phyloP scores from a whole-genome alignment of 2,113 vertebrate genomes.

The Electrona antarctica region DNA sequence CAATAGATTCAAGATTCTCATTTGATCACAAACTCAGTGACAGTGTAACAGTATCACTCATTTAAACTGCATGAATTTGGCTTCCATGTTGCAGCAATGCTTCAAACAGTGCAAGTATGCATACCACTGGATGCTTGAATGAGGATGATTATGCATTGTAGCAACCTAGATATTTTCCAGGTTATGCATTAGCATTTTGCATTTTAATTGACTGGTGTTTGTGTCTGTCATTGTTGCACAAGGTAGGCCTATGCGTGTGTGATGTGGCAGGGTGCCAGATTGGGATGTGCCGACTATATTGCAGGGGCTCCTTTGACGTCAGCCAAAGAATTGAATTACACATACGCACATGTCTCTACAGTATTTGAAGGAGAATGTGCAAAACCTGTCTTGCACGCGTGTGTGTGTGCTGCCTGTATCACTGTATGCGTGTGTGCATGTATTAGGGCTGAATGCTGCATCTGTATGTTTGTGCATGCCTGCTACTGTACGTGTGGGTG shows the following conservation, averaged over 20 bases:
- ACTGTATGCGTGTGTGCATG: background rate
- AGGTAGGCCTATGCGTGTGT: background rate
- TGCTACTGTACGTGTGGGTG: background rate
- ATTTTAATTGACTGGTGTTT: background rate
- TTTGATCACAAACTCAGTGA: no score
- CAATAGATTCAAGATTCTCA: no score
- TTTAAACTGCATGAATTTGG: no score
- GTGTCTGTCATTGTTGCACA: background rate
- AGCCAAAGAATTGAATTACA: background rate
- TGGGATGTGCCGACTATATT: constrained; percentile 6
- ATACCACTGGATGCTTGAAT: no score
- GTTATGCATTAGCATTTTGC: background rate
- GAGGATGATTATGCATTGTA: background rate
- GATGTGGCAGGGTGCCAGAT: background rate
- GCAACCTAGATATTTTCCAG: background rate
- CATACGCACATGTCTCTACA: no score
- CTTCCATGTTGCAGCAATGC: no score
- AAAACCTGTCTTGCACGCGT: background rate
- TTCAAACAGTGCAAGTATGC: no score
- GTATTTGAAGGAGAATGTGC: no score
- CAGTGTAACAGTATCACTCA: no score
- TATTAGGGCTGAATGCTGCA: no score
- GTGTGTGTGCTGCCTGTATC: background rate
- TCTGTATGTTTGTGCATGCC: background rate
- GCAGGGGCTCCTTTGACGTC: background rate